phyloP scores from a whole-genome alignment of 2,888 invertebrate genomes.

The Caenorhabditis virilis region DNA sequence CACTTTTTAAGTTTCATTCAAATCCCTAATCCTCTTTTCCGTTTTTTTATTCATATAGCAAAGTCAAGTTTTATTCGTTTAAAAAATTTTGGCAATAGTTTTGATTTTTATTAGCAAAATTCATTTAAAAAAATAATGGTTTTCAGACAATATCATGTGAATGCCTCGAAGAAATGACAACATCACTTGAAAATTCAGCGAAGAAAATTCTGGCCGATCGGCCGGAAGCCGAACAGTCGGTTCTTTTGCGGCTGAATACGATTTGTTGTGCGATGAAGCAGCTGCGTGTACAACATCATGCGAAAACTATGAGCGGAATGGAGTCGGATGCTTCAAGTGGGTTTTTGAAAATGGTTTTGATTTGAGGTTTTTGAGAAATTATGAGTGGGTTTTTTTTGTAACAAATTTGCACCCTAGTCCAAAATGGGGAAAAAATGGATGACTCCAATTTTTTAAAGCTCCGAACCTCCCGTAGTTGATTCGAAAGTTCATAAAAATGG shows the following conservation, averaged over 20 bases:
- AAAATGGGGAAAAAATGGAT: neutral
- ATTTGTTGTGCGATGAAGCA: constrained; percentile 54
- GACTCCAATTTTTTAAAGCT: neutral
- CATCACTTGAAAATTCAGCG: constrained; percentile 33
- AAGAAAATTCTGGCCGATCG: constrained; percentile 27
- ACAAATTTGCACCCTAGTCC: neutral
- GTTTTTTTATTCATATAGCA: too few relatives aligned
- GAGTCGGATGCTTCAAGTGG: constrained; percentile 44
- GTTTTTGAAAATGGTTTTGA: constrained; percentile 11
- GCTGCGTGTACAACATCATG: constrained; percentile 28
- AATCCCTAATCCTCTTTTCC: too few relatives aligned
- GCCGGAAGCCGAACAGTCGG: constrained; percentile 35
- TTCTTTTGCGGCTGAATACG: constrained; percentile 46
- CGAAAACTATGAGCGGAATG: constrained; percentile 18
- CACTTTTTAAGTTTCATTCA: too few relatives aligned
- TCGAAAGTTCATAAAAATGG: too few relatives aligned
- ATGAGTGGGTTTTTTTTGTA: constrained; percentile 6
- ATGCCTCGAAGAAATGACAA: constrained; percentile 46
- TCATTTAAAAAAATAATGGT: neutral
- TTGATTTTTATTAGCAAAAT: neutral
- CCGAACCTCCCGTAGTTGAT: too few relatives aligned
- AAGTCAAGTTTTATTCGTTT: too few relatives aligned
- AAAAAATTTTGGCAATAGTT: neutral
- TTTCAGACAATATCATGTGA: constrained; percentile 53
- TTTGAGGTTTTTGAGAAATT: neutral